Base-by-base conservation (phyloP, 2,888 invertebrate species). In the Dione juno region DNA sequence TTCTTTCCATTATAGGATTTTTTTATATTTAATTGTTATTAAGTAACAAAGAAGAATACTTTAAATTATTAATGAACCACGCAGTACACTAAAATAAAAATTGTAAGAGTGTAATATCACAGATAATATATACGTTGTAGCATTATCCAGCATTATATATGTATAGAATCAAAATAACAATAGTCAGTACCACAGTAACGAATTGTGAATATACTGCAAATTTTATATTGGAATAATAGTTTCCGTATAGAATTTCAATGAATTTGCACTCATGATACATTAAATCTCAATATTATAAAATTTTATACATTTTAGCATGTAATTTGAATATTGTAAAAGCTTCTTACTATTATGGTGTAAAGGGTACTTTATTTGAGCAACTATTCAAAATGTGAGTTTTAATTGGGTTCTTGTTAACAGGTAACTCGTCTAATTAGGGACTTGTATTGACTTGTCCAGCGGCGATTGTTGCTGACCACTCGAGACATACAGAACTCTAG, bases 381-480 rank as follows among this genome's bases (percentile, higher is more conserved):
- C 86, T 86, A 88, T 87, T 86, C 82, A 83, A 86, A 88, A 88
- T 87, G 80, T 84, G 82, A 81, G 79, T 84, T 83, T 83, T 91
- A 91, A 92, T 92, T 91, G 91, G 90, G 83, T 80, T 77, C 79
- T 78, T 82, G 85, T 85, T 79, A 80, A 75, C 77, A 83, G 82
- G 84, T 81, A 80, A 81, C 82, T 80, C 80, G 59, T 78, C 88
- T 93, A 92, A 92, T 93, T 91, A 91, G 84, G 87, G 86, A 76
- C 77, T 79, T 80, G 79, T 88, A 88, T 87, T 87, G 85, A 86
- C 81, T 82, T 77, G 80, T 81, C 84, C 82, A 81, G 79, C 80
- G 87, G 87, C 86, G 78, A 83, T 84, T 83, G 82, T 83, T 82
- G 82, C 86, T 89, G 90, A 88, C 88, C 89, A 80, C 70, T 77